Evolutionary conservation across 30 jellyfish, hydroid and myxozoan species (phyloP), one percentile per base, ranked within the genome.

Genomic region (Cassiopea andromeda): DNA sequence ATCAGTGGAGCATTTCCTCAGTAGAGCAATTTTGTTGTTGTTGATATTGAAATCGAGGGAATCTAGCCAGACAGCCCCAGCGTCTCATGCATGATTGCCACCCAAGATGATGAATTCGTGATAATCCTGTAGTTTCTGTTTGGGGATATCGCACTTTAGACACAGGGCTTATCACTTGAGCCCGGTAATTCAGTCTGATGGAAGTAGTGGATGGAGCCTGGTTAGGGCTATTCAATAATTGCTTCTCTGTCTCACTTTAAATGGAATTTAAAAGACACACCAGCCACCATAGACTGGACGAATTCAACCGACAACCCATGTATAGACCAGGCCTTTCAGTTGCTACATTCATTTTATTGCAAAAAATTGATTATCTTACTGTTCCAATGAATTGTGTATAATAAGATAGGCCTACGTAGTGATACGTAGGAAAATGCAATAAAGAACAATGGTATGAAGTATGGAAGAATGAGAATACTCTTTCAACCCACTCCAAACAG

Each of bases 61-160:
- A 27, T 27, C 38, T 27, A 27, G 38, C 38, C 38, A 27, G 38
- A 27, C 38, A 27, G 64, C 64, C 27, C 8, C 0, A 64, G 2
- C 27, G 2, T 64, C 15, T 64, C 15, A 9, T 14, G 50, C 54
- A 70, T 4, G 27, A 18, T 6, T 70, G 79, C 50, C 54, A 70
- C 79, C 79, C 79, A 70, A 70, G 50, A 16, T 70, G 79, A 64
- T 64, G 27, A 64, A 64, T 64, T 64, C 43, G 38, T 64, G 73
- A 27, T 17, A 17, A 64, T 64, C 73, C 73, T 17, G 5, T 64
- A 4, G 27, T 2, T 27, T 5, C 38, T 64, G 43, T 9, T 13
- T 27, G 15, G 73, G 8, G 8, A 14, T 64, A 2, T 64, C 27
- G 64, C 15, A 64, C 43, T 64, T 64, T 17, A 2, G 2, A 14